Base-by-base conservation (phyloP, 2,888 invertebrate genomes). In the Amphipyra tragopoginis region DNA sequence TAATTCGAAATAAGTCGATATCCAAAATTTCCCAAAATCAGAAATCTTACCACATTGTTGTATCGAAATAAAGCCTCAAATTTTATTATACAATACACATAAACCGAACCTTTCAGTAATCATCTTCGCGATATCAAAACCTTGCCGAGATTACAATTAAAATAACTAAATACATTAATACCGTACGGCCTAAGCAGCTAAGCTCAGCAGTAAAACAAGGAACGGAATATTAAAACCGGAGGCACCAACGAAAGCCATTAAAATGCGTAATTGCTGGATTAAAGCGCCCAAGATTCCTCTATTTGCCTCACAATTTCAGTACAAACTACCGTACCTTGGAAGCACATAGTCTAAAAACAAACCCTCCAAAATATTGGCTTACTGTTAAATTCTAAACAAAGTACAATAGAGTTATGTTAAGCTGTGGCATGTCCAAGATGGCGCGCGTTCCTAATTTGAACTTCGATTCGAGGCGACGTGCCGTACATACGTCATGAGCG, bases 261-360 rank as follows among this genome's bases (percentile, higher is more conserved):
- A 94, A 94, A 93, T 94, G 90, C 92, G 92, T 93, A 94, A 94
- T 94, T 94, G 93, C 92, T 90, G 91, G 94, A 93, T 94, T 94
- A 94, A 88, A 87, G 86, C 90, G 88, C 91, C 90, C 92, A 94
- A 94, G 94, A 94, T 93, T 93, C 92, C 93, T 87, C 88, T 89
- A 89, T 90, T 90, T 87, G 85, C 89, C 86, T 75, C 84, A 78
- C 81, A 72, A 78, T 65, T 68, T 65, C 65, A 72, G 87, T 85
- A 83, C 90, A 76, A 75, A 89, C 69, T 84, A 67, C 60, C 54
- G 57, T 58, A 72, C 79, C 79, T 79, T 68, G 48, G 7, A 29
- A 54, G 39, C 9, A 59, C 83, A 85, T 75, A 89, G 88, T 54
- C 29, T 82, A 85, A 68, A 77, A 72, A 59, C 14, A 5, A n/a